Evolutionary conservation across 1,140 invertebrate species (phyloP).

Genomic region (Watersipora subatra): DNA sequence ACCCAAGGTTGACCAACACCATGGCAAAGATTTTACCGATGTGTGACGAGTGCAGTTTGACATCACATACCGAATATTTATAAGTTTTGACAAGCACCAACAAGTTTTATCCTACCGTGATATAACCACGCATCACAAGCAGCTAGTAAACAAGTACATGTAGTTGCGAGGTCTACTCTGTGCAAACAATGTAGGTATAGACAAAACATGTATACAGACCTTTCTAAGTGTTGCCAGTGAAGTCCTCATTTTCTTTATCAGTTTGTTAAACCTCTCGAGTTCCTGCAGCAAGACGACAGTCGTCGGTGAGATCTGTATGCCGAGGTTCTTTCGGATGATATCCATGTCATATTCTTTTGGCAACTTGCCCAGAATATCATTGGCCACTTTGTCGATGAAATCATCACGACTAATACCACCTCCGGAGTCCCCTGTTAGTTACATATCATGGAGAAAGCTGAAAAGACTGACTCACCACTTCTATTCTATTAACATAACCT

Average conservation of each 20-base stretch:
- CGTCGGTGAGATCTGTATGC: constrained; percentile 60
- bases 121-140: not conserved
- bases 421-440: constrained; percentile 21
- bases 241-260: constrained; percentile 56
- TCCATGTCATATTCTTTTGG: constrained; percentile 61
- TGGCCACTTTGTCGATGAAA: constrained; percentile 63
- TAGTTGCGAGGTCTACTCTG: not conserved
- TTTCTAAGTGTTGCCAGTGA: constrained; percentile 59
- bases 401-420: constrained; percentile 42
- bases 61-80: too few relatives aligned
- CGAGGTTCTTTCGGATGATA: constrained; percentile 61
- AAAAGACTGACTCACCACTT: too few relatives aligned
- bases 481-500: too few relatives aligned
- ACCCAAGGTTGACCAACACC: too few relatives aligned
- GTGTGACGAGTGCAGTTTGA: too few relatives aligned
- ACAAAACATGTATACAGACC: constrained; percentile 36
- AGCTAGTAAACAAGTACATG: not conserved
- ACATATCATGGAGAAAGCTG: too few relatives aligned
- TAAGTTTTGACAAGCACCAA: too few relatives aligned
- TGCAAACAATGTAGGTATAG: not conserved
- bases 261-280: constrained; percentile 66
- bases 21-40: too few relatives aligned
- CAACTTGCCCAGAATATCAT: constrained; percentile 54
- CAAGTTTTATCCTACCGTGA: too few relatives aligned
- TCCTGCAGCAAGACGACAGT: constrained; percentile 76